Evolutionary conservation across 2,113 vertebrate genomes (phyloP).

Genomic region (Gallinago media): DNA sequence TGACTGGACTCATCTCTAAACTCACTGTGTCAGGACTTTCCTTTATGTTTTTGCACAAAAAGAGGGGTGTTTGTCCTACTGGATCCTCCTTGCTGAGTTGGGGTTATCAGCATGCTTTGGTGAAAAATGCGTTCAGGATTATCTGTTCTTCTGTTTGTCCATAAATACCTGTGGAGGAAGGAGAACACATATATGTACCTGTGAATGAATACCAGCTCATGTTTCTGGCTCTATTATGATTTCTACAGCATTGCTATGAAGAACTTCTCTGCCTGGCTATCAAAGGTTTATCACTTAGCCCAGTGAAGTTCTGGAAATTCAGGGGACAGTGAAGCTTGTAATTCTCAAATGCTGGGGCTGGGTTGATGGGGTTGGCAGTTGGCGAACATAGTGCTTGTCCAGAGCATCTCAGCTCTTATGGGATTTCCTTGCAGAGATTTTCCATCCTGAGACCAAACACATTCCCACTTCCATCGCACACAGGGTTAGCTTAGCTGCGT

Average conservation of each 20-base stretch:
- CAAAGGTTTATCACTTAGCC: neutral
- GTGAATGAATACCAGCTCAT: neutral
- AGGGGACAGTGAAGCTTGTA: neutral
- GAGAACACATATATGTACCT: rapidly evolving
- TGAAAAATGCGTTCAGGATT: neutral
- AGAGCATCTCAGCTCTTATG: neutral
- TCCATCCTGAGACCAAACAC: neutral
- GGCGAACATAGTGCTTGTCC: neutral
- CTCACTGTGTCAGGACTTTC: neutral
- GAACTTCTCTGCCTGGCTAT: neutral
- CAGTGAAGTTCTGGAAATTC: neutral
- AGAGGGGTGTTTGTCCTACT: neutral
- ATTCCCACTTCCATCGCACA: rapidly evolving
- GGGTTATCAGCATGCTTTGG: neutral
- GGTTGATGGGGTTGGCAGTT: neutral
- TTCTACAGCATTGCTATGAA: neutral
- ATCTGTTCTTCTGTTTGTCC: neutral
- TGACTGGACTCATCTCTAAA: neutral
- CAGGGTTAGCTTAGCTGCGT: neutral
- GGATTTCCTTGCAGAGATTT: neutral
- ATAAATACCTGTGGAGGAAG: rapidly evolving
- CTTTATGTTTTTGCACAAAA: neutral
- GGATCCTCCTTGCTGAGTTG: neutral
- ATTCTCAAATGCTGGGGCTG: neutral
- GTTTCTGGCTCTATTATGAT: neutral